These are phyloP conservation scores for Plagodis dolabraria DNA, from an alignment of 2,888 invertebrate genomes.

Conservation along the genomic window DNA sequence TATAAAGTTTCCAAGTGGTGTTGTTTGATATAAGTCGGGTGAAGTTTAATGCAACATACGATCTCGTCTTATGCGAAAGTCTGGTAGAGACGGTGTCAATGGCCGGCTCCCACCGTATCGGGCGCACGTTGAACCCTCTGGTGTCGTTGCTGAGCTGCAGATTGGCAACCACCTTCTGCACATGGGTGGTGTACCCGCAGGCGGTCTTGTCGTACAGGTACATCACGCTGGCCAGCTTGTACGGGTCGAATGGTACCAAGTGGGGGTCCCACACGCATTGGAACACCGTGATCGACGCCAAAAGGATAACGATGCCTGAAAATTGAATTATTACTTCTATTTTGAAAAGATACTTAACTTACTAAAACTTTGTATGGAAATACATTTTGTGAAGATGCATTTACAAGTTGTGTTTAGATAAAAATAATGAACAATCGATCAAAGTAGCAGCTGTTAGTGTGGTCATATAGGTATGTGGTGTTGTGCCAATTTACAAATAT, in stretches of 20 bases:
- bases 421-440: too few relatives aligned
- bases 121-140: conserved; percentile 46
- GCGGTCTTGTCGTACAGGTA: conserved; percentile 66
- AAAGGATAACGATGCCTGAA: conserved; percentile 56
- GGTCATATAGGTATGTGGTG: too few relatives aligned
- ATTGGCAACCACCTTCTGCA: conserved; percentile 43
- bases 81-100: conserved; percentile 54
- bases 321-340: background rate
- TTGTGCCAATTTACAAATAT: too few relatives aligned
- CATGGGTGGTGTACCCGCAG: conserved; percentile 50
- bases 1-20: too few relatives aligned
- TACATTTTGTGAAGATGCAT: too few relatives aligned
- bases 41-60: conserved; percentile 39
- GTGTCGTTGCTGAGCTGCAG: conserved; percentile 59
- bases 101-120: conserved; percentile 56
- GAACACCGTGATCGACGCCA: conserved; percentile 50
- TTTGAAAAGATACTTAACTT: too few relatives aligned
- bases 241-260: conserved; percentile 47
- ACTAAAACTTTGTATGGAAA: too few relatives aligned
- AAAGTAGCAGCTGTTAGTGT: too few relatives aligned
- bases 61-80: conserved; percentile 59
- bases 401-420: too few relatives aligned
- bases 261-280: conserved; percentile 63
- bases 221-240: conserved; percentile 67
- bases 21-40: too few relatives aligned